These are phyloP conservation scores for Myiothlypis chrysogaster DNA, from an alignment of 2,797 vertebrate genomes.

Conservation along the genomic window DNA sequence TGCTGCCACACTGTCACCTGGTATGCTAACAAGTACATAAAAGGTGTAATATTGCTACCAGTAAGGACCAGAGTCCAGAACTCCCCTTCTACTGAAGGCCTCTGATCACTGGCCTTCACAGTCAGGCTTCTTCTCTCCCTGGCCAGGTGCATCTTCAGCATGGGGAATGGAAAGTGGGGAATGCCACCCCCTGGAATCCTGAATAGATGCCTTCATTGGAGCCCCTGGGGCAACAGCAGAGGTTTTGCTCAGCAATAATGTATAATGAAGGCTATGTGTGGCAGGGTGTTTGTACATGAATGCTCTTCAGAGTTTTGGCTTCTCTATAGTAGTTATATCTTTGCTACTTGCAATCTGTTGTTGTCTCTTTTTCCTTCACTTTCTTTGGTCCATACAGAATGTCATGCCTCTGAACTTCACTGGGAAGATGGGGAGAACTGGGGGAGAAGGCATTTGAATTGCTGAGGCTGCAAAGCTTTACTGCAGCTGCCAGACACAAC, in stretches of 20 bases:
- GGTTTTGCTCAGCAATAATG: neutral
- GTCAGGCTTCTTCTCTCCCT: neutral
- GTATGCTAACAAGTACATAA: neutral
- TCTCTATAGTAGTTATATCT: neutral
- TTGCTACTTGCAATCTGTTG: neutral
- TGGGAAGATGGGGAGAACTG: neutral
- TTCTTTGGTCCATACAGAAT: neutral
- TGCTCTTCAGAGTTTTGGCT: neutral
- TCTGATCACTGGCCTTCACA: neutral
- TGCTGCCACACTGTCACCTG: neutral
- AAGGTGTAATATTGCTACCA: neutral
- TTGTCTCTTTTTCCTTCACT: neutral
- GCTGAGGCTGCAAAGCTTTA: neutral
- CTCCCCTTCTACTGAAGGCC: neutral
- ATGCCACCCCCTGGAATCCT: neutral
- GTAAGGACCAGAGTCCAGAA: neutral
- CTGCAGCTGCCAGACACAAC: neutral
- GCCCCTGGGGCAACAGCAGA: neutral
- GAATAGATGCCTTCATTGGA: neutral
- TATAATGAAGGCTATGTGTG: neutral
- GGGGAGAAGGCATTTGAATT: neutral
- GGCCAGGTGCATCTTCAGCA: neutral
- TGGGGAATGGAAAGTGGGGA: fast-evolving
- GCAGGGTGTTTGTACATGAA: neutral
- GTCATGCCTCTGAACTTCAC: neutral